These are phyloP conservation scores for Melitaea athalia DNA, from an alignment of 2,888 invertebrate genomes.

Conservation along the genomic window DNA sequence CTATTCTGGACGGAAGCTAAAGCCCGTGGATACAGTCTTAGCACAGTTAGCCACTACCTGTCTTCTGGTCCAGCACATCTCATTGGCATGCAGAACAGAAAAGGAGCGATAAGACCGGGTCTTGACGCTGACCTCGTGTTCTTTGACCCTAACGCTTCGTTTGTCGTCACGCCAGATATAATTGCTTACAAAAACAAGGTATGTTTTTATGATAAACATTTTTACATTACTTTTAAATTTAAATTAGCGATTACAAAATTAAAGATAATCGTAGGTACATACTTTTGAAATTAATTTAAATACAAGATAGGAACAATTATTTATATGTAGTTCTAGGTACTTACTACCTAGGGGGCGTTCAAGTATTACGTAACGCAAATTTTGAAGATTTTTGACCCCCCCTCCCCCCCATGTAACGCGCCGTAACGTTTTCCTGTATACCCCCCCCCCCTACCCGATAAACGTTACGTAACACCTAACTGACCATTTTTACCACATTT, in stretches of 20 bases:
- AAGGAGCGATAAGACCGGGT: constrained; percentile 84
- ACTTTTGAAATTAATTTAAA: background rate
- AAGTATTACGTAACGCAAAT: too few species aligned
- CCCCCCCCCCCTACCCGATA: too few species aligned
- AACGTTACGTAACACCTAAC: too few species aligned
- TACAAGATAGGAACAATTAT: background rate
- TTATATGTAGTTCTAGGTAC: too few species aligned
- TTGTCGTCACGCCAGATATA: constrained; percentile 79
- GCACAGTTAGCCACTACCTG: constrained; percentile 82
- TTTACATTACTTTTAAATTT: background rate
- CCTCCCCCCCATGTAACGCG: too few species aligned
- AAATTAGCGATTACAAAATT: background rate
- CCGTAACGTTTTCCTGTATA: too few species aligned
- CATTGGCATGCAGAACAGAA: constrained; percentile 82
- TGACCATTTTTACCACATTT: too few species aligned
- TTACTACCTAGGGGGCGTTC: too few species aligned
- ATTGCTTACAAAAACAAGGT: constrained; percentile 87
- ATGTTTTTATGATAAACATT: background rate
- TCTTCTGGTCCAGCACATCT: constrained; percentile 84
- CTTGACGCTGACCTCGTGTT: constrained; percentile 88
- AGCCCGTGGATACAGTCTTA: constrained; percentile 76
- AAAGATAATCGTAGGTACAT: background rate
- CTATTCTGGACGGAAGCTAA: constrained; percentile 86
- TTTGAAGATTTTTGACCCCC: too few species aligned
- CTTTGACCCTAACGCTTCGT: constrained; percentile 85